phyloP scores from a whole-genome alignment of 2,797 vertebrate genomes.

The Hippocampus kuda region DNA sequence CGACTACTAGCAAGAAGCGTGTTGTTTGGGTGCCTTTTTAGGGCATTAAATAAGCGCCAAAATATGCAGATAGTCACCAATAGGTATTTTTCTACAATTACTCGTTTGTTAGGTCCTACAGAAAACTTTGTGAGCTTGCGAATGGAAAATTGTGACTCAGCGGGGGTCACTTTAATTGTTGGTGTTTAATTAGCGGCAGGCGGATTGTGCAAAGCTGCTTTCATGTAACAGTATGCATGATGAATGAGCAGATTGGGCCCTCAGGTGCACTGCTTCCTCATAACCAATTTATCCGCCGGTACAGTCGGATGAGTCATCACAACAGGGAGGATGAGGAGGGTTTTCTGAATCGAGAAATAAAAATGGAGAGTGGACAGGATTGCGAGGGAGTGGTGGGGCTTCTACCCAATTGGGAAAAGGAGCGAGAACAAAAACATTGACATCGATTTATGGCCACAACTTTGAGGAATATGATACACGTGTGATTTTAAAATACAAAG shows the following conservation, averaged over 20 bases:
- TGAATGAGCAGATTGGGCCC: conserved; percentile 51
- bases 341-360: conserved; percentile 20
- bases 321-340: conserved; percentile 9
- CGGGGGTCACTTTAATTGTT: background rate
- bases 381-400: background rate
- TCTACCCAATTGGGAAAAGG: background rate
- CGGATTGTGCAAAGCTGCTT: conserved; percentile 45
- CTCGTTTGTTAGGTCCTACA: too few relatives aligned
- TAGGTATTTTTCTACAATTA: background rate
- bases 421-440: conserved; percentile 1
- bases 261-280: conserved; percentile 47
- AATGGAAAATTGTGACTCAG: background rate
- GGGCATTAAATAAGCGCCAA: background rate
- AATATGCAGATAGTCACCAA: background rate
- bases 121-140: background rate
- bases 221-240: conserved; percentile 51
- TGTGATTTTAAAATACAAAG: conserved; percentile 1
- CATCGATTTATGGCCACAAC: background rate
- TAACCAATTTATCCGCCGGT: conserved; percentile 49
- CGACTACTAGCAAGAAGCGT: background rate
- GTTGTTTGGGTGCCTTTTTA: background rate
- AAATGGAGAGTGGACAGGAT: conserved; percentile 27
- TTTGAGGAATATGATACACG: background rate
- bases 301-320: conserved; percentile 60
- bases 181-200: conserved; percentile 53